These are phyloP conservation scores for Cisticola juncidis DNA, from an alignment of 2,113 vertebrate genomes.

Conservation along the genomic window DNA sequence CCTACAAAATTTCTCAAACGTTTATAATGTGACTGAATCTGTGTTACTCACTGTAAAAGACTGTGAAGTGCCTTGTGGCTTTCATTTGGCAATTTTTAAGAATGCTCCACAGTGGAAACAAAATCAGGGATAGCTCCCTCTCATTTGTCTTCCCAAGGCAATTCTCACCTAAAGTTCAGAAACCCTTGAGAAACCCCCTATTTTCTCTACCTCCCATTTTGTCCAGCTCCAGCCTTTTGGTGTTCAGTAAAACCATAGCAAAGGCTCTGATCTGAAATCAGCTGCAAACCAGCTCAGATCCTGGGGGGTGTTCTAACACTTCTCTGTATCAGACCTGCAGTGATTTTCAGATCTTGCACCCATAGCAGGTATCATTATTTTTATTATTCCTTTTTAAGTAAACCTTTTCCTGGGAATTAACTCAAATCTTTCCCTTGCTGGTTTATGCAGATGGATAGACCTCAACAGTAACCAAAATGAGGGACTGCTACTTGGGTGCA, in stretches of 20 bases:
- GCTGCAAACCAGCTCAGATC: not conserved
- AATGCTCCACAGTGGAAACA: not conserved
- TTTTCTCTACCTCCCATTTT: not conserved
- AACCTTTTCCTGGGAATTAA: not conserved
- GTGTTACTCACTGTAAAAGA: not conserved
- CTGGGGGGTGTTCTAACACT: not conserved
- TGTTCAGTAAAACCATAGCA: not conserved
- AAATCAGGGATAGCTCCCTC: not conserved
- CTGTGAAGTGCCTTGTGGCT: not conserved
- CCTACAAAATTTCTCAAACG: not conserved
- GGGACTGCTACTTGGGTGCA: not conserved
- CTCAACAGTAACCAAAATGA: not conserved
- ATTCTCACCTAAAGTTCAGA: not conserved
- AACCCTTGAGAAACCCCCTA: not conserved
- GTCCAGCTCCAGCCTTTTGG: not conserved
- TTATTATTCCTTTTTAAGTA: not conserved
- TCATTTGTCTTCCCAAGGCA: not conserved
- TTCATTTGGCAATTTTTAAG: not conserved
- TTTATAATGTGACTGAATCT: not conserved
- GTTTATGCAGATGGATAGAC: not conserved
- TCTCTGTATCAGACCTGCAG: not conserved
- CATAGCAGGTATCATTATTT: accelerated
- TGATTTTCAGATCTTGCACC: not conserved
- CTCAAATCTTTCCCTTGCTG: not conserved
- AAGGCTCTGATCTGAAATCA: not conserved